Percentiles rank a stretch among this genome's conserved stretches.
These are phyloP conservation scores for Chrysotoxum bicinctum DNA, from an alignment of 2,888 invertebrate species.

Conservation along the genomic window DNA sequence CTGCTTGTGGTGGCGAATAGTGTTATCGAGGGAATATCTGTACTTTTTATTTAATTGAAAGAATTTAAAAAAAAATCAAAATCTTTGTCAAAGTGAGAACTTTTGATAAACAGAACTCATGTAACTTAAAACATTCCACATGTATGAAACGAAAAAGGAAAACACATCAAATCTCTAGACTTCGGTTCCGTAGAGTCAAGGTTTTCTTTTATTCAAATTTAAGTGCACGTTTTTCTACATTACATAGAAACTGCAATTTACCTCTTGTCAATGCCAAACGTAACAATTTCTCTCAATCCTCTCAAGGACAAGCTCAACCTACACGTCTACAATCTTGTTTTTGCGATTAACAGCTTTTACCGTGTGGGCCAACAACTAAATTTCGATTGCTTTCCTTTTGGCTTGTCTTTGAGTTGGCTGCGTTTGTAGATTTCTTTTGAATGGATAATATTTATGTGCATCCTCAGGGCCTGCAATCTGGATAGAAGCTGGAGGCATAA, in stretches of 20 bases:
- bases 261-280: constrained; percentile 53
- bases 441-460: neutral
- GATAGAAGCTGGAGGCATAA: neutral
- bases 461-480: neutral
- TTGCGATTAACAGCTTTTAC: constrained; percentile 38
- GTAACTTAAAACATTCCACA: neutral
- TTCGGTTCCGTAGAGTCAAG: neutral
- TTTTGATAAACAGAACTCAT: neutral
- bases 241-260: constrained; percentile 47
- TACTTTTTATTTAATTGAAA: neutral
- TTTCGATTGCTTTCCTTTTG: constrained; percentile 51
- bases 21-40: too few species aligned
- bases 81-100: neutral
- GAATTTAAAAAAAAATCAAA: neutral
- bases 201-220: constrained; percentile 20
- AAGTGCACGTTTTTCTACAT: constrained; percentile 16
- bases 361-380: constrained; percentile 42
- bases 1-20: too few species aligned
- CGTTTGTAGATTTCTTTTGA: neutral
- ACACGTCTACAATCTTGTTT: constrained; percentile 23
- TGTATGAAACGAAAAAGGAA: neutral
- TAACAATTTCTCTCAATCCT: constrained; percentile 30
- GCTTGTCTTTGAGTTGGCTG: constrained; percentile 3
- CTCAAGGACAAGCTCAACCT: constrained; percentile 48
- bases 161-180: constrained; percentile 7